Evolutionary conservation across 2,113 vertebrate genomes (phyloP).

Genomic region (Lichenostomus cassidix): DNA sequence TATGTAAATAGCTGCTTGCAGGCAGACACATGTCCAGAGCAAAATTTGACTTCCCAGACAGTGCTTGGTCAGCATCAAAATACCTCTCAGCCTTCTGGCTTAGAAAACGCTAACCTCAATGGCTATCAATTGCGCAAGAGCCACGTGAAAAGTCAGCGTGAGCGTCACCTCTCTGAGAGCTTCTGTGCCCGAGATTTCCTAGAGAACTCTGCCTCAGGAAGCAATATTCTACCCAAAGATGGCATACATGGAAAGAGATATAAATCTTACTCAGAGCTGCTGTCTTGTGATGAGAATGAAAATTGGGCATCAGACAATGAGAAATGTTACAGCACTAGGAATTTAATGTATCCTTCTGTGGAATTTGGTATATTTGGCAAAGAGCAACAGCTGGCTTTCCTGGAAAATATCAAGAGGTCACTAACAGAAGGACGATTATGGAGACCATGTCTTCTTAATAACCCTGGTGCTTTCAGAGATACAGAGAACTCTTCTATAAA

Average conservation of each 20-base stretch:
- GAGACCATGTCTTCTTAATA: conserved; percentile 80
- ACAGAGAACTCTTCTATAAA: conserved; percentile 4
- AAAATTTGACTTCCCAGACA: neutral
- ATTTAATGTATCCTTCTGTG: conserved; percentile 70
- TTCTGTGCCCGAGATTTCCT: conserved; percentile 31
- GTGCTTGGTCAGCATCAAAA: neutral
- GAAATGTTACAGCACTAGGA: conserved; percentile 37
- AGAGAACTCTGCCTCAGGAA: neutral
- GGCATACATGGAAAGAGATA: conserved; percentile 44
- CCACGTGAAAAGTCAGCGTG: conserved; percentile 38
- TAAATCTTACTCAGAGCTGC: conserved; percentile 72
- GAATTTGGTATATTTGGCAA: conserved; percentile 83
- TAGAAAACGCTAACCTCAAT: conserved; percentile 54
- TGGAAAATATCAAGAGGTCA: conserved; percentile 80
- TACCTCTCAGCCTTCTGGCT: conserved; percentile 28
- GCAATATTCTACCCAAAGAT: neutral
- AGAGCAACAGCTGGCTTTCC: conserved; percentile 79
- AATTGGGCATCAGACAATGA: conserved; percentile 41
- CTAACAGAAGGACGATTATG: conserved; percentile 80
- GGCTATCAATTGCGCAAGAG: neutral
- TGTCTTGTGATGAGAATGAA: conserved; percentile 72
- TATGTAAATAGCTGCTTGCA: neutral
- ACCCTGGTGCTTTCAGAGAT: conserved; percentile 69
- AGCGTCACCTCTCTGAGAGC: conserved; percentile 75
- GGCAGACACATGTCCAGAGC: conserved; percentile 3